Evolutionary conservation across 2,113 vertebrate genomes (phyloP), one percentile per base, ranked within the genome.

Genomic region (Oreochromis tanganicae): DNA sequence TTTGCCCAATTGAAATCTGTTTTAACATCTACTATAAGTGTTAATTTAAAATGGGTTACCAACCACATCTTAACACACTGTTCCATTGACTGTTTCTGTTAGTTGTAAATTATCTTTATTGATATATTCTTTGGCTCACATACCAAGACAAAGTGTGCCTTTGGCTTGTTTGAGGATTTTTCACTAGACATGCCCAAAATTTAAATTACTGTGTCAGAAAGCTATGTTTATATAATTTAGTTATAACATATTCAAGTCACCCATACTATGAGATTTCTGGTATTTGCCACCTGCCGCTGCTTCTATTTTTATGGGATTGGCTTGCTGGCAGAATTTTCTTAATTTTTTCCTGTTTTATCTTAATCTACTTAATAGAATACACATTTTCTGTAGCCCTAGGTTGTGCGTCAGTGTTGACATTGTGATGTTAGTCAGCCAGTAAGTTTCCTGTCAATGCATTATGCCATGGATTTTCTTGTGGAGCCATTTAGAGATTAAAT

Each of bases 371-470:
- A 84, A 68, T 32, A 34, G 10, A 41, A 4, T 6, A 9, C 1
- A n/a, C 32, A 41, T 82, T 6, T 7, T 27, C 9, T 2, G 11
- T 36, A 73, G 55, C 32, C n/a, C 5, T 75, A 80, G 78, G 66
- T 50, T 54, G 13, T 85, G 32, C 56, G 36, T 83, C 29, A 8
- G 19, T 11, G 27, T 78, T 81, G n/a, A 71, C 71, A 83, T 81
- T 24, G 5, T 55, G 36, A 73, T 80, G 14, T 9, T 73, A n/a
- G 36, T 16, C 9, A 66, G 17, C 36, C 59, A 63, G 17, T 63
- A 12, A 34, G 56, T 55, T 89, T 93, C 84, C 88, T 75, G 38
- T 73, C 81, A 88, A 88, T 87, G 86, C 88, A 24, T 66, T 21
- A 34, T 90, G 87, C 54, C 63, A 17, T 82, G 71, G 34, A 81